phyloP scores from a whole-genome alignment of 2,888 invertebrate genomes.

The Anthophora plumipes region DNA sequence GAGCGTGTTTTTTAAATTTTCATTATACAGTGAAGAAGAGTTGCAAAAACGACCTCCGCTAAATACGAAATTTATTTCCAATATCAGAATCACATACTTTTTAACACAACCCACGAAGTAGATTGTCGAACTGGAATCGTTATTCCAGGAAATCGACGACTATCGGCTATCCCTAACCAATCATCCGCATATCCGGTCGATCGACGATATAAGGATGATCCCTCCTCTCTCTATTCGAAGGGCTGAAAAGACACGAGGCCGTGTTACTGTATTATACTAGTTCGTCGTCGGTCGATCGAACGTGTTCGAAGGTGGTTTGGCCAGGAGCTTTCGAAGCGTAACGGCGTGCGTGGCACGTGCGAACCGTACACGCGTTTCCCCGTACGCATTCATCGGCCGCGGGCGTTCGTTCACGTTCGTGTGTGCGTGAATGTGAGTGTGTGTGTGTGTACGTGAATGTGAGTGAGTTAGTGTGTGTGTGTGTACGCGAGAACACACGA shows the following conservation, averaged over 20 bases:
- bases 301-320: conserved; percentile 35
- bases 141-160: conserved; percentile 16
- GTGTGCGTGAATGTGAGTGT: conserved; percentile 10
- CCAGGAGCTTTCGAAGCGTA: conserved; percentile 62
- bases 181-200: conserved; percentile 15
- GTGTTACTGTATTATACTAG: too few relatives aligned
- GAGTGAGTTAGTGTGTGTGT: too few relatives aligned
- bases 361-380: conserved; percentile 69
- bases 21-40: too few relatives aligned
- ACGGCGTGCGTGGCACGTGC: conserved; percentile 71
- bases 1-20: too few relatives aligned
- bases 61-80: too few relatives aligned
- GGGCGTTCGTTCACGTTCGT: conserved; percentile 35
- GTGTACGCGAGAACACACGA: too few relatives aligned
- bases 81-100: too few relatives aligned
- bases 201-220: background rate
- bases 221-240: conserved; percentile 1
- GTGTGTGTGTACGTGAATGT: too few relatives aligned
- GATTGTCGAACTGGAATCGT: conserved; percentile 1
- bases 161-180: background rate
- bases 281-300: conserved; percentile 51
- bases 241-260: conserved; percentile 36
- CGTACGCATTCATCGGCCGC: conserved; percentile 62
- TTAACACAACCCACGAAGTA: too few relatives aligned
- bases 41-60: too few relatives aligned